Conservation (phyloP, 2,888 invertebrate genomes). For the Adelognathus sp. region DNA sequence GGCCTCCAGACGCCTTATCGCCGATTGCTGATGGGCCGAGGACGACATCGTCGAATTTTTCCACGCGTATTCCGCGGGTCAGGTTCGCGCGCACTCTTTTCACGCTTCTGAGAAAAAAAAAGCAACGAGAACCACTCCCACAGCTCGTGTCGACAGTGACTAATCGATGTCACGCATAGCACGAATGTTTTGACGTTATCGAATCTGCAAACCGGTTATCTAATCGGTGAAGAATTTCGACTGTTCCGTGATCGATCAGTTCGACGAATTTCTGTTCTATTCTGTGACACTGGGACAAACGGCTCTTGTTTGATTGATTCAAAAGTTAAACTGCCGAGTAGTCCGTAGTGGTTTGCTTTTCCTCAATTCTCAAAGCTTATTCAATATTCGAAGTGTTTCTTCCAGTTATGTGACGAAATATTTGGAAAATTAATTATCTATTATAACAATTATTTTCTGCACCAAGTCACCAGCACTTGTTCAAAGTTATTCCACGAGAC, state of each 20-base stretch:
- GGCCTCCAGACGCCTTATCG: constrained; percentile 88
- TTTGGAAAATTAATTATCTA: not conserved
- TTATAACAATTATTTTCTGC: not conserved
- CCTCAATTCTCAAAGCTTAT: not conserved
- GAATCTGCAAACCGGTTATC: not conserved
- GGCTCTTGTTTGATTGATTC: not conserved
- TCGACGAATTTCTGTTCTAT: not conserved
- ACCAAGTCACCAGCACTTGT: not conserved
- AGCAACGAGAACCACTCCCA: not conserved
- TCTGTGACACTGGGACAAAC: not conserved
- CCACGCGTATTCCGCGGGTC: too few relatives aligned
- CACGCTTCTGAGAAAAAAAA: not conserved
- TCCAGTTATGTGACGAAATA: too few relatives aligned
- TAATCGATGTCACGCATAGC: constrained; percentile 24
- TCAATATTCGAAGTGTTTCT: not conserved
- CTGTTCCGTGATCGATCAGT: not conserved
- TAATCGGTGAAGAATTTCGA: not conserved
- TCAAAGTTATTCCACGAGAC: not conserved
- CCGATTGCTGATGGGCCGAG: constrained; percentile 84
- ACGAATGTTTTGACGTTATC: not conserved
- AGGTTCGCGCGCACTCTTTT: not conserved
- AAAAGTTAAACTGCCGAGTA: not conserved
- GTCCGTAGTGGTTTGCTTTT: not conserved
- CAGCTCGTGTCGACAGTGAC: not conserved
- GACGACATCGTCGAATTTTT: constrained; percentile 67